Percentiles rank a stretch among this genome's conserved stretches.
These are phyloP conservation scores for Argya squamiceps DNA, from an alignment of 2,797 vertebrate species.

Conservation along the genomic window DNA sequence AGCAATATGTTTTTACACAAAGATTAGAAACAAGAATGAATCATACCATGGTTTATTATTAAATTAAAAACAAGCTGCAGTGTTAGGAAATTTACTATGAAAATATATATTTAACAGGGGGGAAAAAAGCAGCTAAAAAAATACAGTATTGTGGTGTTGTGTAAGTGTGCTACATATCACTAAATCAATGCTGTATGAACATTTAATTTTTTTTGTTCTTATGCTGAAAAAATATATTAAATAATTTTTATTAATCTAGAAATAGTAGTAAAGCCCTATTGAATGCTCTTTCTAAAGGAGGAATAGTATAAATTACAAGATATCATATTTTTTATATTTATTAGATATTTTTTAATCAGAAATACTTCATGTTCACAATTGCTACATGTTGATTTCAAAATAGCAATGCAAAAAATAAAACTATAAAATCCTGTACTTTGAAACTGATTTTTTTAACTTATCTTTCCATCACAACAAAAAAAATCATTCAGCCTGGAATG, in stretches of 20 bases:
- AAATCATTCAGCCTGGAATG: background rate
- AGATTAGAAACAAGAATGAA: background rate
- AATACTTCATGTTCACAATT: background rate
- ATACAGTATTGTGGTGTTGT: fast-evolving
- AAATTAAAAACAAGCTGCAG: background rate
- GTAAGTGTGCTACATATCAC: background rate
- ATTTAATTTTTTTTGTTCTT: background rate
- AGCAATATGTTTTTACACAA: background rate
- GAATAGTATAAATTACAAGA: background rate
- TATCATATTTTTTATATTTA: background rate
- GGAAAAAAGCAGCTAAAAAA: background rate
- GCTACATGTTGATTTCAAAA: background rate
- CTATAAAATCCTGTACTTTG: background rate
- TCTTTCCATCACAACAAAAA: background rate
- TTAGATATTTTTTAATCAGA: background rate
- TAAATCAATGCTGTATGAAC: background rate
- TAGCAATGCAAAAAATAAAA: background rate
- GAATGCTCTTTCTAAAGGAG: background rate
- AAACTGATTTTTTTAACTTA: background rate
- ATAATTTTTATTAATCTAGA: background rate
- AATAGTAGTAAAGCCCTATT: background rate
- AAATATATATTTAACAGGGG: background rate
- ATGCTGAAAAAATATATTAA: background rate
- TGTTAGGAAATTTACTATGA: background rate
- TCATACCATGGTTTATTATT: background rate